A percentile compares a stretch with the other conserved stretches of the same genome.
Conservation (phyloP, 2,797 vertebrate genomes). For the Sebastes alutus region DNA sequence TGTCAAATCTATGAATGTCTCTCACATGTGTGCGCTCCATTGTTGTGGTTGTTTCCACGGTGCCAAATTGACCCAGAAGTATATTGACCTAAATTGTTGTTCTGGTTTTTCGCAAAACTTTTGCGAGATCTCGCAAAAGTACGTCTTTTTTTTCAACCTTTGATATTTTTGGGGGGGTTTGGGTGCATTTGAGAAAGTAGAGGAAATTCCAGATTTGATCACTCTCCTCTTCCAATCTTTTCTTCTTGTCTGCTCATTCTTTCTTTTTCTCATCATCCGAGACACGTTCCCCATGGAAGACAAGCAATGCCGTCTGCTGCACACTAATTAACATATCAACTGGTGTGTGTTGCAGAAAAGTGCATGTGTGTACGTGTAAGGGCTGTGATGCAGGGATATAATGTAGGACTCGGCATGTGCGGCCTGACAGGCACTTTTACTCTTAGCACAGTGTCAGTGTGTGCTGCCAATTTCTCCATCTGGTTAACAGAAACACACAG, state of each 20-base stretch:
- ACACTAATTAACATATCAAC: background rate
- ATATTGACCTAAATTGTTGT: background rate
- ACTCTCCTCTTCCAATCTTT: background rate
- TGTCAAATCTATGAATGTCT: too few relatives aligned
- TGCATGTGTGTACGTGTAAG: background rate
- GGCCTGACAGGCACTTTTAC: conserved; percentile 22
- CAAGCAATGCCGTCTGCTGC: background rate
- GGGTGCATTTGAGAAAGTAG: background rate
- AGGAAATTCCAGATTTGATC: conserved; percentile 1
- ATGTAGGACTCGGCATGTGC: conserved; percentile 30
- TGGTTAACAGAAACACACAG: conserved; percentile 45
- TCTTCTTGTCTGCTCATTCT: background rate
- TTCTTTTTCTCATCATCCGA: conserved; percentile 9
- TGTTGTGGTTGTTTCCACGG: too few relatives aligned
- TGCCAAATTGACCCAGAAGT: background rate
- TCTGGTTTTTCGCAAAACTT: background rate
- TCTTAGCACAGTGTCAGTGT: conserved; percentile 9
- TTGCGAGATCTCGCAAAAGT: background rate
- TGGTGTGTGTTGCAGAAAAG: background rate
- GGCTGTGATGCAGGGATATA: conserved; percentile 7
- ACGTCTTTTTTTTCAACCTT: background rate
- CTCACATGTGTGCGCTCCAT: too few relatives aligned
- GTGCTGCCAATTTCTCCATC: conserved; percentile 50
- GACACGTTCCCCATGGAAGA: background rate
- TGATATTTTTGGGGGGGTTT: background rate